Base-by-base conservation (phyloP, 2,113 vertebrate genomes). In the Gymnarchus niloticus region DNA sequence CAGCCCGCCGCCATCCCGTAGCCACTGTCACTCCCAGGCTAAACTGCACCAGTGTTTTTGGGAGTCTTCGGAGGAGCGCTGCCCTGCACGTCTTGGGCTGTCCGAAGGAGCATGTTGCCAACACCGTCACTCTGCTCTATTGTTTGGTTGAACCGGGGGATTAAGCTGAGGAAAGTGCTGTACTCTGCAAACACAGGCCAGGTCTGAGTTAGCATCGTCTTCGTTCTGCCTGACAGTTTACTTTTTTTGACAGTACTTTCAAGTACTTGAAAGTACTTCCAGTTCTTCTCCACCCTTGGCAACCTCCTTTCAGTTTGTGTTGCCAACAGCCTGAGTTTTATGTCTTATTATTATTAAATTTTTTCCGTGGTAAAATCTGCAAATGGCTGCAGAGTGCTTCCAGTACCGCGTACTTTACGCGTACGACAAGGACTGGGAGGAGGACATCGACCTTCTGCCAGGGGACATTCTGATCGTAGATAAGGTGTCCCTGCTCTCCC, bases 391-490 rank as follows among this genome's bases (percentile, higher is more conserved):
- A 0, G 96, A 98, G 25, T 96, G 96, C 57, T 98, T 97, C 92
- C 97, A 97, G 89, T 99, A 97, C 91, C 93, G 96, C 0, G 97
- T 96, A 0, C 94, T 98, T 85, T 97, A 97, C 89, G 88, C 91
- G 0, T 98, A 97, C 90, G 90, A 90, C 84, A 98, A 96, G 90
- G 97, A 98, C 89, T 95, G 96, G 1, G 96, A 96, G 0, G 96
- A 98, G 88, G 97, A 98, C 94, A 93, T 99, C 85, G 97, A 98
- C 59, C 94, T 99, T 89, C 89, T 95, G 87, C 95, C 97, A 0
- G 96, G 96, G 1, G 97, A 99, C 89, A 89, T 96, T 80, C 92
- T 99, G 91, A 96, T 96, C 0, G 97, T 99, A 65, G 96, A 96
- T 94, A 95, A 95, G 86, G 96, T 94, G 0, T 95, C 97, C 25